Conservation (phyloP, 2,888 invertebrate species). For the Caenorhabditis plicata region DNA sequence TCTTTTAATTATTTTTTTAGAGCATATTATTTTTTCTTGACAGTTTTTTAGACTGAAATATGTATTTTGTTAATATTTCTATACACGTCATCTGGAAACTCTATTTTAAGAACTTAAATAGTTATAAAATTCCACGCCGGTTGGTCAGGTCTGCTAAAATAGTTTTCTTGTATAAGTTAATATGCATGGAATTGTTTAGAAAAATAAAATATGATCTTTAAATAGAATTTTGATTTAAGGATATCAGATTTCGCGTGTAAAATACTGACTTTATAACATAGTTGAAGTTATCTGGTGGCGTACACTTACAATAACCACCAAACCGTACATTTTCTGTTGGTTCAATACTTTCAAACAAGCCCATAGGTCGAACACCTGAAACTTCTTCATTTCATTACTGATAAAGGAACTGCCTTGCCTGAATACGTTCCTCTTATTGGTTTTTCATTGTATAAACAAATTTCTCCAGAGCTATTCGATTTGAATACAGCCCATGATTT, state of each 20-base stretch:
- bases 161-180: background rate
- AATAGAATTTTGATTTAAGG: no score
- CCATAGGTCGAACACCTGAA: constrained; percentile 2
- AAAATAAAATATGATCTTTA: no score
- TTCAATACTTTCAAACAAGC: constrained; percentile 26
- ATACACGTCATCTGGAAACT: no score
- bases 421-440: constrained; percentile 29
- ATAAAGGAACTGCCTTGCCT: background rate
- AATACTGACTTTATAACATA: constrained; percentile 11
- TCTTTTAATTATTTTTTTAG: background rate
- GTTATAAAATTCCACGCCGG: no score
- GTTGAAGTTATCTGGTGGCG: constrained; percentile 16
- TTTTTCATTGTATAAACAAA: constrained; percentile 2
- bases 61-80: background rate
- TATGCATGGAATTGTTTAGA: no score
- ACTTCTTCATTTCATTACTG: constrained; percentile 1
- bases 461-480: constrained; percentile 7
- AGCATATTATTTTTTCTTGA: background rate
- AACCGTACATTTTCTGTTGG: constrained; percentile 15
- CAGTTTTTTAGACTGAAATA: constrained; percentile 10
- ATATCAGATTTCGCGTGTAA: no score
- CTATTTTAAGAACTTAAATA: no score
- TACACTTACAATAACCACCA: constrained; percentile 29
- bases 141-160: background rate
- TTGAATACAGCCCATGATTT: constrained; percentile 18